Evolutionary conservation across 2,888 invertebrate species (phyloP).

Genomic region (Hydrotaea cyrtoneurina): DNA sequence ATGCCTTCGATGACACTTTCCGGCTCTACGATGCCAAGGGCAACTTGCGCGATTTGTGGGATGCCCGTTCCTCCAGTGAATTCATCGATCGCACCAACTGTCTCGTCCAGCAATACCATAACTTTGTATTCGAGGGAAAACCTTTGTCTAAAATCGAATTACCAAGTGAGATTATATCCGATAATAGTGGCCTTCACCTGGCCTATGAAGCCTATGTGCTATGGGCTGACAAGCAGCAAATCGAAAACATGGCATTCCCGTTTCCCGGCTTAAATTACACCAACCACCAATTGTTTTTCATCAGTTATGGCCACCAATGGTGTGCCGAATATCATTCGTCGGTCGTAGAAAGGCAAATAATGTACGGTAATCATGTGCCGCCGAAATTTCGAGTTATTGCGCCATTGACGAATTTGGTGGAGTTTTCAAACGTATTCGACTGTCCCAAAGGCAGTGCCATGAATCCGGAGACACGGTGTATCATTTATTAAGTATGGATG

Average conservation of each 20-base stretch:
- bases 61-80: constrained; percentile 67
- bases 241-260: constrained; percentile 69
- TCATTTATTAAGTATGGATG: constrained; percentile 74
- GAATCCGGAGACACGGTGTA: constrained; percentile 75
- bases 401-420: constrained; percentile 73
- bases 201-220: constrained; percentile 66
- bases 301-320: constrained; percentile 75
- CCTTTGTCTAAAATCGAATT: neutral
- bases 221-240: constrained; percentile 34
- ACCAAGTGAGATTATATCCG: constrained; percentile 48
- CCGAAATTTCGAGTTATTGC: constrained; percentile 75
- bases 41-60: constrained; percentile 74
- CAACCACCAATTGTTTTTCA: constrained; percentile 59
- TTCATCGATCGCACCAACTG: neutral
- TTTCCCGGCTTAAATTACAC: constrained; percentile 72
- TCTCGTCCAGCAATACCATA: constrained; percentile 35
- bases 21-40: constrained; percentile 73
- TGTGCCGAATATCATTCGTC: constrained; percentile 72
- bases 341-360: constrained; percentile 69
- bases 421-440: constrained; percentile 73
- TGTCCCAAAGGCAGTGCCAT: constrained; percentile 71
- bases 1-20: constrained; percentile 74
- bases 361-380: constrained; percentile 71
- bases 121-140: neutral
- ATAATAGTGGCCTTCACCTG: constrained; percentile 60